These are phyloP conservation scores for Phylloscopus collybita DNA, from an alignment of 2,797 vertebrate species.

Conservation along the genomic window DNA sequence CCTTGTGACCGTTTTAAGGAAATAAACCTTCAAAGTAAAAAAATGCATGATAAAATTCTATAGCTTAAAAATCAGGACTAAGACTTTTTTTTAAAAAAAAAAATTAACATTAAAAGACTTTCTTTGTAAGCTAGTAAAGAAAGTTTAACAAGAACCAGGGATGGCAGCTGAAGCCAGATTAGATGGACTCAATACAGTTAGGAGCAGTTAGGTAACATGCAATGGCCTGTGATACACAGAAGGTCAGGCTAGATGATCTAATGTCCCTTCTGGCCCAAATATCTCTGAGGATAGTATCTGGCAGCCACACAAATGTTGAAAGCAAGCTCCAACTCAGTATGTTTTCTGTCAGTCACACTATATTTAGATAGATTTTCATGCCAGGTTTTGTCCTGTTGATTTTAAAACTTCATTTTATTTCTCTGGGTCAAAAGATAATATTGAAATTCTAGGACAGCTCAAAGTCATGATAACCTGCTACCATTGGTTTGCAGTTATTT, in stretches of 20 bases:
- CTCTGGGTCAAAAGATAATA: not conserved
- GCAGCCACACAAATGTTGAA: conserved; percentile 59
- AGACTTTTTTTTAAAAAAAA: not conserved
- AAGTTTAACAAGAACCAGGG: conserved; percentile 26
- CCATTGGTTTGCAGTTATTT: not conserved
- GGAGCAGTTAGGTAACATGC: conserved; percentile 47
- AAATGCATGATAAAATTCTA: not conserved
- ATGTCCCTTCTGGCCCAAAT: conserved; percentile 65
- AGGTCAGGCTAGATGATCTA: conserved; percentile 60
- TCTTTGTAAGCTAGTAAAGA: not conserved
- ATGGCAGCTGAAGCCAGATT: conserved; percentile 25
- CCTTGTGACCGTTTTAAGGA: not conserved
- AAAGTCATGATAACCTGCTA: not conserved
- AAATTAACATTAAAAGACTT: not conserved
- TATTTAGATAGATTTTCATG: conserved; percentile 39
- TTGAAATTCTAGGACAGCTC: not conserved
- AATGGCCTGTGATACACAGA: conserved; percentile 5
- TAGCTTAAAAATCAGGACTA: not conserved
- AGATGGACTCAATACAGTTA: not conserved
- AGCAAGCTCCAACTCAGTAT: conserved; percentile 52
- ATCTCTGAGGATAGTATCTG: conserved; percentile 46
- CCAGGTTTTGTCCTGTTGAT: conserved; percentile 36
- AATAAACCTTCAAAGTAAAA: not conserved
- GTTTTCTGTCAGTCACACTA: conserved; percentile 62
- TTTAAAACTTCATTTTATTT: conserved; percentile 28